Evolutionary conservation across 2,888 invertebrate genomes (phyloP).

Genomic region (Rhopalosiphum nymphaeae): DNA sequence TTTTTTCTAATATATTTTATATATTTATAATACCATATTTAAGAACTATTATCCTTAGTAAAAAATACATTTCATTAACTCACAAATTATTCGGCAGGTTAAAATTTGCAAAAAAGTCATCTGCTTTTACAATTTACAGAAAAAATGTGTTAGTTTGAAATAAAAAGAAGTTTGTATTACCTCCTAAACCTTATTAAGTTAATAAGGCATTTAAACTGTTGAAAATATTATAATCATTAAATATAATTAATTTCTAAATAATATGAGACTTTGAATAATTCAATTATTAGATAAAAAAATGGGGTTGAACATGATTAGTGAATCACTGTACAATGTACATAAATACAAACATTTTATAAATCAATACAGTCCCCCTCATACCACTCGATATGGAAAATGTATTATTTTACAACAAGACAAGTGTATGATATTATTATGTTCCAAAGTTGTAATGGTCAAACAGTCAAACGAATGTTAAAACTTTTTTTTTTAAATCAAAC

Average conservation of each 20-base stretch:
- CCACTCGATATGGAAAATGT: not conserved
- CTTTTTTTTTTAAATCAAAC: not conserved
- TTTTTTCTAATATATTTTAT: too few species aligned
- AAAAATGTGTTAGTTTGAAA: not conserved
- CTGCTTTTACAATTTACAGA: not conserved
- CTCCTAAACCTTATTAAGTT: not conserved
- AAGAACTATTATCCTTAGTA: too few species aligned
- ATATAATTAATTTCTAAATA: not conserved
- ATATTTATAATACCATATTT: too few species aligned
- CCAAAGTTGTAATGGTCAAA: not conserved
- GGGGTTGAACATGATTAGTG: too few species aligned
- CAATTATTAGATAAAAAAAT: too few species aligned
- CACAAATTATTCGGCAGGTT: not conserved
- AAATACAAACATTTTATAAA: not conserved
- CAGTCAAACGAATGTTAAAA: not conserved
- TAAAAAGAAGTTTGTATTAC: not conserved
- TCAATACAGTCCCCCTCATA: not conserved
- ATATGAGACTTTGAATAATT: too few species aligned
- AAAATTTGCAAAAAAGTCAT: not conserved
- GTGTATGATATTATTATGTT: not conserved
- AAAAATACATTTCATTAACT: too few species aligned
- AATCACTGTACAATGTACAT: too few species aligned
- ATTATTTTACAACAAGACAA: not conserved
- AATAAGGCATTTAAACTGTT: not conserved
- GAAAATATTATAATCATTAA: not conserved